Conservation (phyloP, 2,888 invertebrate genomes). For the Limnephilus auricula region DNA sequence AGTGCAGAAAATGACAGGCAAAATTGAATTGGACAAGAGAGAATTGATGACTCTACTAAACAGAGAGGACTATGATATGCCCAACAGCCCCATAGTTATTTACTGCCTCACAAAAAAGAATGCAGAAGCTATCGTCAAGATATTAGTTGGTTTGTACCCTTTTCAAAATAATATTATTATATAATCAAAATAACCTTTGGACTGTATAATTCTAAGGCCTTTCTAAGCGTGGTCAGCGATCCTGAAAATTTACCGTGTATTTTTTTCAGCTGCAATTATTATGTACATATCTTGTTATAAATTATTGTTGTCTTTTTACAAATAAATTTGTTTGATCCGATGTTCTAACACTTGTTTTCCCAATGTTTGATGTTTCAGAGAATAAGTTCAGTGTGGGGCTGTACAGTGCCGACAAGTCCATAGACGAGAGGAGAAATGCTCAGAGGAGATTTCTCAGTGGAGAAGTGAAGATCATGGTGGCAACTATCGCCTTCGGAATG, state of each 20-base stretch:
- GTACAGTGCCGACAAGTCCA: slow-evolving; percentile 82
- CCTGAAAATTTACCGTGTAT: no score
- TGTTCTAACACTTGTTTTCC: no score
- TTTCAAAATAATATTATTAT: not conserved
- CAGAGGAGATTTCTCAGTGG: slow-evolving; percentile 82
- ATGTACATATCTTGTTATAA: no score
- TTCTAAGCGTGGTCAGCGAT: no score
- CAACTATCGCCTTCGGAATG: slow-evolving; percentile 85
- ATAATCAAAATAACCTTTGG: not conserved
- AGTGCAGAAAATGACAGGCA: slow-evolving; percentile 69
- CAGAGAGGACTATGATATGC: slow-evolving; percentile 69
- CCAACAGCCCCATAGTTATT: slow-evolving; percentile 81
- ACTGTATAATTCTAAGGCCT: not conserved
- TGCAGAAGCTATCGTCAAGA: slow-evolving; percentile 76
- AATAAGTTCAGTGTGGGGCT: slow-evolving; percentile 75
- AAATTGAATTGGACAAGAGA: slow-evolving; percentile 69
- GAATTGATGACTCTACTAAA: slow-evolving; percentile 68
- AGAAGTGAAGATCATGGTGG: slow-evolving; percentile 79
- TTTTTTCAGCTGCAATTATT: no score
- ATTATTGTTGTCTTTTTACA: not conserved
- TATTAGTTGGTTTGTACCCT: slow-evolving; percentile 69
- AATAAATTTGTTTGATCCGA: no score
- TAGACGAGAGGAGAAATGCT: slow-evolving; percentile 75
- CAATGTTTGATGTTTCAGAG: slow-evolving; percentile 69
- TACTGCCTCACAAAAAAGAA: slow-evolving; percentile 83